These are phyloP conservation scores for Tetragonula carbonaria DNA, from an alignment of 2,888 invertebrate species.

Conservation along the genomic window DNA sequence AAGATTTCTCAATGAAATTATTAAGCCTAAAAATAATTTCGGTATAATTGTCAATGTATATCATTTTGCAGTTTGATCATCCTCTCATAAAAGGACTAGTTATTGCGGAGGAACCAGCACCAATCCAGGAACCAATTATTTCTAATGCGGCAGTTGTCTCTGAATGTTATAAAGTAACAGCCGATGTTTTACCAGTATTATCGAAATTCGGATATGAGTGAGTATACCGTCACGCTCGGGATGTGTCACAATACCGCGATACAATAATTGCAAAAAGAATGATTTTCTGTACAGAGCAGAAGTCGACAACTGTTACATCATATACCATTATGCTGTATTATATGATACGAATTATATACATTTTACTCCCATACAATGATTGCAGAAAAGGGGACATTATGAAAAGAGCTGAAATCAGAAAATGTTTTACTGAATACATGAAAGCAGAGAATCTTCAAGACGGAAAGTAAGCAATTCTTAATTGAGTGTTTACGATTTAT, in stretches of 20 bases:
- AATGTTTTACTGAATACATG: constrained; percentile 90
- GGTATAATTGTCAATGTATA: not conserved
- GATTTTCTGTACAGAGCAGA: constrained; percentile 63
- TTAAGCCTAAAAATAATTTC: too few relatives aligned
- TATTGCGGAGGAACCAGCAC: constrained; percentile 79
- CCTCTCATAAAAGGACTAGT: constrained; percentile 84
- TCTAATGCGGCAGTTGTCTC: constrained; percentile 85
- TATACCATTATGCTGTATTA: constrained; percentile 63
- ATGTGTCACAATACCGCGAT: constrained; percentile 38
- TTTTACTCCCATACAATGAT: constrained; percentile 69
- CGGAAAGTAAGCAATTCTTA: constrained; percentile 77
- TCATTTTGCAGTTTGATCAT: constrained; percentile 84
- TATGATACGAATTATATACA: constrained; percentile 60
- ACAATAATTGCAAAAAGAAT: constrained; percentile 54
- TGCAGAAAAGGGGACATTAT: constrained; percentile 87
- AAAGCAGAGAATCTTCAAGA: constrained; percentile 87
- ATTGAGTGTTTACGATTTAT: not conserved
- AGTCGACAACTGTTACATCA: constrained; percentile 59
- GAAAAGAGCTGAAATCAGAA: constrained; percentile 87
- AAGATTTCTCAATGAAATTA: constrained; percentile 4
- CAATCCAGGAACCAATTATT: constrained; percentile 69
- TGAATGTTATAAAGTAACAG: constrained; percentile 89
- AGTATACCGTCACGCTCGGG: constrained; percentile 59
- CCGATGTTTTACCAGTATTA: constrained; percentile 88
- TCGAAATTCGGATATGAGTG: constrained; percentile 86